These are phyloP conservation scores for Choristoneura fumiferana DNA, from an alignment of 1,140 invertebrate species.

Conservation along the genomic window DNA sequence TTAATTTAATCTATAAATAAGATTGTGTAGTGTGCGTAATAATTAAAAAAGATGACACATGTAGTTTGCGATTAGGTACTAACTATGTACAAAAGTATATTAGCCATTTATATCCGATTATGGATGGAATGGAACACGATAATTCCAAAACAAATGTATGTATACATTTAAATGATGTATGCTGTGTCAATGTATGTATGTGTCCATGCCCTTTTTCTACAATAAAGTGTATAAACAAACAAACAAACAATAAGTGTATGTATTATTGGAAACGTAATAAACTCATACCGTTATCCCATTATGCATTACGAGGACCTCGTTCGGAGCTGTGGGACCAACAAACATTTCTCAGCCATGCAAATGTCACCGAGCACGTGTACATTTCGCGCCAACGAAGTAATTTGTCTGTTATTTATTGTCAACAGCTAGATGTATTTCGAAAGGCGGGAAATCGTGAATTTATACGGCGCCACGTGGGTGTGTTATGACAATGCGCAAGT, in stretches of 20 bases:
- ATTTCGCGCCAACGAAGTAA: conserved; percentile 52
- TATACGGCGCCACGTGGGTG: conserved; percentile 60
- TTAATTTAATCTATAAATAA: too few relatives aligned
- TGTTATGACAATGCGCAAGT: conserved; percentile 64
- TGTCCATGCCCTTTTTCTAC: too few relatives aligned
- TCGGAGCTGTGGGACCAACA: conserved; percentile 35
- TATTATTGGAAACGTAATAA: not conserved
- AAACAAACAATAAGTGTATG: not conserved
- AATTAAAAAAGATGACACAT: too few relatives aligned
- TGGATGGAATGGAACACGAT: too few relatives aligned
- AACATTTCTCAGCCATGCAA: conserved; percentile 64
- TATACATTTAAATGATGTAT: too few relatives aligned
- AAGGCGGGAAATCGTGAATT: conserved; percentile 63
- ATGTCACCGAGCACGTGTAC: conserved; percentile 54
- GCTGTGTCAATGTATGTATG: too few relatives aligned
- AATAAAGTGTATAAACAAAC: too few relatives aligned
- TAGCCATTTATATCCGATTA: too few relatives aligned
- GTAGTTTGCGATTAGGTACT: too few relatives aligned
- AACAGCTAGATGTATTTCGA: conserved; percentile 58
- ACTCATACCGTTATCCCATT: conserved; percentile 11
- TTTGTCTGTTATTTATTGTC: conserved; percentile 70
- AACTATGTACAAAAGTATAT: too few relatives aligned
- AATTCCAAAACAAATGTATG: conserved; percentile 1
- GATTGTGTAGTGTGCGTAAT: too few relatives aligned
- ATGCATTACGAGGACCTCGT: conserved; percentile 25